Evolutionary conservation across 1,140 invertebrate genomes (phyloP).

Genomic region (Drosophila albomicans): DNA sequence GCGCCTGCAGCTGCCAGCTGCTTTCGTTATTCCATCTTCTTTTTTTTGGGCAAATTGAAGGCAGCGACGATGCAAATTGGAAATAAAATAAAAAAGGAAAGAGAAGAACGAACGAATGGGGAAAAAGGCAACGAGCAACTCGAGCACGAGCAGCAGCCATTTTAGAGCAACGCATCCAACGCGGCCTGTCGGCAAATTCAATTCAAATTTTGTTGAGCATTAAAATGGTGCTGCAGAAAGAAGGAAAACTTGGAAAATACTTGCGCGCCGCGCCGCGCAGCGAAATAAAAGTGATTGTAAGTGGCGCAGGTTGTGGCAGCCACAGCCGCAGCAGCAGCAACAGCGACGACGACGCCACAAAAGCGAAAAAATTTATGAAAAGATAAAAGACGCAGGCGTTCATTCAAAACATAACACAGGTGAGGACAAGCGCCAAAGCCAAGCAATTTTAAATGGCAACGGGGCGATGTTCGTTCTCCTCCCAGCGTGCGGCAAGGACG

Average conservation of each 20-base stretch:
- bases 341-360: slow-evolving; percentile 35
- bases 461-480: slow-evolving; percentile 15
- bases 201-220: slow-evolving; percentile 82
- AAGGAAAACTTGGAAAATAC: slow-evolving; percentile 68
- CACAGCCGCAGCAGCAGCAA: neutral
- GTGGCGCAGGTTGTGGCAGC: slow-evolving; percentile 56
- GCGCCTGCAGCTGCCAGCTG: slow-evolving; percentile 58
- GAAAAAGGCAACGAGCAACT: neutral
- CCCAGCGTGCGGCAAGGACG: slow-evolving; percentile 26
- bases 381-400: slow-evolving; percentile 82
- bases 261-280: slow-evolving; percentile 50
- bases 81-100: slow-evolving; percentile 23
- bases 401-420: slow-evolving; percentile 80
- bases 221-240: slow-evolving; percentile 69
- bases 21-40: neutral
- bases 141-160: slow-evolving; percentile 38
- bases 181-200: slow-evolving; percentile 76
- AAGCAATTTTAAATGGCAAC: slow-evolving; percentile 79
- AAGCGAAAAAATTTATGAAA: slow-evolving; percentile 75
- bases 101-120: neutral
- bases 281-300: slow-evolving; percentile 81
- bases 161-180: slow-evolving; percentile 57
- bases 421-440: slow-evolving; percentile 72
- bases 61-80: slow-evolving; percentile 67
- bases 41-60: slow-evolving; percentile 49